Percentiles rank a stretch among this genome's conserved stretches.
phyloP scores from a whole-genome alignment of 2,113 vertebrate species.

The Phylloscopus trochilus region DNA sequence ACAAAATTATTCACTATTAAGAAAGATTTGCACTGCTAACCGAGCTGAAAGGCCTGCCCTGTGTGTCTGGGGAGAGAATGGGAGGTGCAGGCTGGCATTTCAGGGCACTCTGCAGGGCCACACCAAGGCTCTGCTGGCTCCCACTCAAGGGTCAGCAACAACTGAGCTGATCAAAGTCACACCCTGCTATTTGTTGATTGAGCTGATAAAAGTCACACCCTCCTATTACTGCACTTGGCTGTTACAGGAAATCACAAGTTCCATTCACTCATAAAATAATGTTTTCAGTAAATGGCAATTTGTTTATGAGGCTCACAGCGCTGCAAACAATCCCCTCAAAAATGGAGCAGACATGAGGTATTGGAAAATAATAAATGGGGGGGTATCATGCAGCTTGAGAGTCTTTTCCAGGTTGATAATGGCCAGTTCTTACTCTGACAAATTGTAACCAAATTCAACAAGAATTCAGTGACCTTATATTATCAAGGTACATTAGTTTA shows the following conservation, averaged over 20 bases:
- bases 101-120: not conserved
- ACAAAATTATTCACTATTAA: not conserved
- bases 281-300: conserved; percentile 18
- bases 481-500: not conserved
- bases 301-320: not conserved
- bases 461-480: not conserved
- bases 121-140: not conserved
- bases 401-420: not conserved
- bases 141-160: rapidly evolving
- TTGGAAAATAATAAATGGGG: not conserved
- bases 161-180: not conserved
- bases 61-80: not conserved
- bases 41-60: not conserved
- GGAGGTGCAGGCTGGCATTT: not conserved
- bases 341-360: not conserved
- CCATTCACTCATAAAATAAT: conserved; percentile 21
- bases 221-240: not conserved
- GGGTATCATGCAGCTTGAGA: not conserved
- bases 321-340: not conserved
- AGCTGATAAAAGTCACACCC: not conserved
- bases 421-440: not conserved
- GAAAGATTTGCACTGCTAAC: not conserved
- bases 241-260: not conserved
- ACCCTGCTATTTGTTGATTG: no score
- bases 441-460: not conserved